Base-by-base conservation (phyloP, 2,797 vertebrate species). In the Cetoscarus ocellatus region DNA sequence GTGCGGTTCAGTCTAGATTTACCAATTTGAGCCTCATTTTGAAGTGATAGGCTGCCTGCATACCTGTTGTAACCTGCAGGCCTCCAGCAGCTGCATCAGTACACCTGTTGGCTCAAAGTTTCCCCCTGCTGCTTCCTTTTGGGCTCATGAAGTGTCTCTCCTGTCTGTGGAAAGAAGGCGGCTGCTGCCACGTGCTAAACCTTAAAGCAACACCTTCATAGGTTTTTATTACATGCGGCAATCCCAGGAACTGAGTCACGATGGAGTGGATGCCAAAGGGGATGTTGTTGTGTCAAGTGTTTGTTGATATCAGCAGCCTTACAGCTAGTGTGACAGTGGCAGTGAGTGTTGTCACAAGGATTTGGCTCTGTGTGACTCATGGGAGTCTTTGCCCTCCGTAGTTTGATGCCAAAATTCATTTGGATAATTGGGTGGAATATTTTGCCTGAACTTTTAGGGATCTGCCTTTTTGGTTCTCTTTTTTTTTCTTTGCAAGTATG, bases 51-150 rank as follows among this genome's bases (percentile, higher is more conserved):
- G 10, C 36, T 69, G 13, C 39, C 45, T 76, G 50, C 53, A 70
- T 61, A 80, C 85, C 66, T 89, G 79, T 82, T 69, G 15, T 61
- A 75, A 86, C 83, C 79, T 83, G 84, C 67, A 77, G 62, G 38
- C 73, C 58, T 70, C 75, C 52, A 54, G 34, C 72, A 73, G 77
- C 78, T 88, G 82, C 80, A 88, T 80, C 75, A 70, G 67, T 85
- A 83, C 91, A 91, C 87, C 90, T 91, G 90, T 82, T 81, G 57
- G 66, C 69, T 68, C 57, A 27, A 58, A 61, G 77, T 67, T 81
- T 67, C 44, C 62, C 38, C 50, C 18, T 61, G 49, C 74, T 73
- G 71, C 74, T 88, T 88, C 79, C 85, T 86, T 73, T 82, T 42
- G 56, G 56, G 53, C 19, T 85, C 57, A 53, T 58, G 39, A 80